Evolutionary conservation across 2,888 invertebrate genomes (phyloP).

Genomic region (Abrostola tripartita): DNA sequence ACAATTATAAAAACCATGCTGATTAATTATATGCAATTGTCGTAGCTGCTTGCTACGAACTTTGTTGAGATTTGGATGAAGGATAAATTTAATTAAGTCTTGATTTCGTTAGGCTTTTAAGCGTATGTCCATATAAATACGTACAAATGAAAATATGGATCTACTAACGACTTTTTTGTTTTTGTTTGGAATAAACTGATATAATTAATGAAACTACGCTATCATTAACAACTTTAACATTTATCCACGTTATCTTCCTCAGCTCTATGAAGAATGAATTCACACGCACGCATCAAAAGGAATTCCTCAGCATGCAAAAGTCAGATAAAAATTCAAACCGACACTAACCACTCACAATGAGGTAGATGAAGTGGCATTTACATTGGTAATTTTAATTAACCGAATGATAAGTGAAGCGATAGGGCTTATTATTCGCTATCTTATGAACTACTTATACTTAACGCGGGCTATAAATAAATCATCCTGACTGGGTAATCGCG

Average conservation of each 20-base stretch:
- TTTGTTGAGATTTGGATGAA: neutral
- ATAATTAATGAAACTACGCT: constrained; percentile 34
- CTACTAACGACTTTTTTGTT: neutral
- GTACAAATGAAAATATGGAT: neutral
- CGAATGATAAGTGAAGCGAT: constrained; percentile 49
- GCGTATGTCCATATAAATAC: neutral
- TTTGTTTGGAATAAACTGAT: constrained; percentile 14
- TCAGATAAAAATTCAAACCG: constrained; percentile 46
- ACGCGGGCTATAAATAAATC: constrained; percentile 77
- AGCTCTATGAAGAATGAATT: constrained; percentile 21
- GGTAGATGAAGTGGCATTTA: constrained; percentile 53
- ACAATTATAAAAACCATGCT: neutral
- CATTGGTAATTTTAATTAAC: constrained; percentile 58
- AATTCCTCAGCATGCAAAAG: constrained; percentile 24
- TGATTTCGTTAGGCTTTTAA: neutral
- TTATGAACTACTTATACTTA: constrained; percentile 53
- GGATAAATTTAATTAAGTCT: neutral
- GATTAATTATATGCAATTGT: constrained; percentile 21
- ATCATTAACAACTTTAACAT: constrained; percentile 21
- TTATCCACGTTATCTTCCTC: constrained; percentile 21
- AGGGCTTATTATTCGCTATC: constrained; percentile 48
- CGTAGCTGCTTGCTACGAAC: constrained; percentile 20
- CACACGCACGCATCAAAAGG: constrained; percentile 23
- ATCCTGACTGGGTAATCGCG: constrained; percentile 79
- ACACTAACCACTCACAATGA: constrained; percentile 51